phyloP scores from a whole-genome alignment of 2,888 invertebrate genomes.

The Deroplatys truncata region DNA sequence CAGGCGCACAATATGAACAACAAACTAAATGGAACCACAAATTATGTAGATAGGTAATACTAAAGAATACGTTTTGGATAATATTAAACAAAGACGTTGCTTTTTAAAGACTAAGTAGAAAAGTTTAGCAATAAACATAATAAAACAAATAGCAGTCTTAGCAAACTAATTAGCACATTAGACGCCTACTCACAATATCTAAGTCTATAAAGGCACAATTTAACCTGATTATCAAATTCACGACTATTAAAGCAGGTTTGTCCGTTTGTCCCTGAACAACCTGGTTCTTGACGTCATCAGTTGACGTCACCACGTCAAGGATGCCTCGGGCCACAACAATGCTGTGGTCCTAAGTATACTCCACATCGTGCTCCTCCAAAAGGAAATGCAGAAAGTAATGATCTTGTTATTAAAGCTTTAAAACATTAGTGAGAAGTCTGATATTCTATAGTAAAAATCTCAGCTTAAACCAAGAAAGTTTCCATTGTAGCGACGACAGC shows the following conservation, averaged over 20 bases:
- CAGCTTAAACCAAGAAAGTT: too few relatives aligned
- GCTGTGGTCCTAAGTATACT: background rate
- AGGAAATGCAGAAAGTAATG: background rate
- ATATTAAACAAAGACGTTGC: background rate
- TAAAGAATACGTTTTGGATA: background rate
- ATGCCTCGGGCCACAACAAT: slow-evolving; percentile 6
- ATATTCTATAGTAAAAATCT: background rate
- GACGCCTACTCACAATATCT: background rate
- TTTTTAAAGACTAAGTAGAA: too few relatives aligned
- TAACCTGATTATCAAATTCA: background rate
- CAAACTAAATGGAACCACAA: too few relatives aligned
- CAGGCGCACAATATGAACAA: slow-evolving; percentile 15
- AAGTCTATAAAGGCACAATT: background rate
- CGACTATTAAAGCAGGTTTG: slow-evolving; percentile 9
- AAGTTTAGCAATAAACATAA: too few relatives aligned
- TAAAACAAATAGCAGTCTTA: too few relatives aligned
- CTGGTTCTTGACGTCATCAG: slow-evolving; percentile 14
- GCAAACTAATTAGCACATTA: too few relatives aligned
- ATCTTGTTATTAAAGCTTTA: background rate
- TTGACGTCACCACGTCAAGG: slow-evolving; percentile 16
- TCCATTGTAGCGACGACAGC: background rate
- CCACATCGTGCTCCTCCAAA: background rate
- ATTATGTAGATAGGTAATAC: background rate
- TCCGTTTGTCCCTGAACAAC: slow-evolving; percentile 1
- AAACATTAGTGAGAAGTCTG: background rate